Base-by-base conservation (phyloP, 2,113 vertebrate species). In the Festucalex cinctus region DNA sequence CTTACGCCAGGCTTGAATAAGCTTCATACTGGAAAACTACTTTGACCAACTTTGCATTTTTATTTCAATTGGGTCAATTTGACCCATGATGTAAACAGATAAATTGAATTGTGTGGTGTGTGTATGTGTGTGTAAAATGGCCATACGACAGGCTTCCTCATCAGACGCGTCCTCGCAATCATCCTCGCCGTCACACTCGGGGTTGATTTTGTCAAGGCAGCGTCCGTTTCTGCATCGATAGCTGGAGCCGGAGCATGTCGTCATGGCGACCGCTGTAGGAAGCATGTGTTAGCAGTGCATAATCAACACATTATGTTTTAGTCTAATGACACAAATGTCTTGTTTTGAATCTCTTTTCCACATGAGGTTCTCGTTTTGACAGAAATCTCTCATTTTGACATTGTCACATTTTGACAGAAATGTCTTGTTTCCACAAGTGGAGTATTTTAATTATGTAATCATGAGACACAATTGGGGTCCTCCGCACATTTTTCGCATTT, bases 131-230 rank as follows among this genome's bases (percentile, higher is more conserved):
- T 16, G 51, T 32, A 43, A 7, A 51, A 20, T 16, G 0, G 1
- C 76, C 74, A 0, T 58, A 87, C 97, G 62, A 9, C 97, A 99
- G 74, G 89, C 44, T 0, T 85, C 82, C 82, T 99, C 97, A 0
- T 99, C 97, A 0, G 95, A 97, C 7, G 85, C 92, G 19, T 98
- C 97, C 0, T 80, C 79, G 0, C 97, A 99, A 89, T 99, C 96
- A 49, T 0, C 12, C 67, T 83, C 69, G 3, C 90, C 93, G 0
- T 99, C 97, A 0, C 96, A 99, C 76, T 95, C 92, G 0, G 95
- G 95, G 87, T 95, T 97, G 71, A 85, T 76, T 80, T 97, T 98
- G 78, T 82, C 94, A 83, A 95, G 66, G 74, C 97, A 99, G 68
- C 0, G 28, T 17, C 89, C 88, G 0, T 72, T 84, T 6, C 67